Base-by-base conservation (phyloP, 2,113 vertebrate genomes). In the Apus apus region DNA sequence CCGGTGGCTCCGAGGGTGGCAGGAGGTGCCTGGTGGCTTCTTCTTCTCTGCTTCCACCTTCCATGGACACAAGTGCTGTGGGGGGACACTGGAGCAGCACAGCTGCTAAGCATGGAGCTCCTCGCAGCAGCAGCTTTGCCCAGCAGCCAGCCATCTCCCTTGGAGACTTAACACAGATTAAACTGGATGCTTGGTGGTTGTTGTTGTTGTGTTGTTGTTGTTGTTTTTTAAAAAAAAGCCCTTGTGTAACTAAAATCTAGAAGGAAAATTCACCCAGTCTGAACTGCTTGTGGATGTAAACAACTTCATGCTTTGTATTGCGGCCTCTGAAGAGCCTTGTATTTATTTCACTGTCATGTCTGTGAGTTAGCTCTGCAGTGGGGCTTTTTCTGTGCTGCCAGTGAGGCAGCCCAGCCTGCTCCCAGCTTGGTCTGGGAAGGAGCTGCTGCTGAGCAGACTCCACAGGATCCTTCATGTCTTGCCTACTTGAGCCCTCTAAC, bases 381-480 rank as follows among this genome's bases (percentile, higher is more conserved):
- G 46, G 46, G 46, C 2, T 38, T 54, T 71, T 54, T 36, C 15
- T 17, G n/a, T 56, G 65, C 90, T 76, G 82, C 27, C 76, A 58
- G 94, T 14, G 30, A 73, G 43, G 75, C 60, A 68, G 58, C 27
- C 34, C 64, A 48, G 27, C 21, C 48, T 25, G 8, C 36, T 43
- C 27, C 40, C 1, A 36, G 8, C 57, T 21, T 30, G 38, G 11
- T 16, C 51, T 67, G 71, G n/a, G 60, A 71, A 19, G 58, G 56
- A 50, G 60, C 43, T 43, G 1, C 27, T n/a, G 65, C 72, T 5
- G 22, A 48, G 15, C 23, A 2, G 2, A 1, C n/a, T 27, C 3
- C 0, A 0, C 15, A 38, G 11, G 0, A 43, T 7, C 1, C 0
- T 20, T 64, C 18, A 1, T 1, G 1, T 19, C 40, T 38, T 4